Evolutionary conservation across 2,888 invertebrate species (phyloP).

Genomic region (Plagodis dolabraria): DNA sequence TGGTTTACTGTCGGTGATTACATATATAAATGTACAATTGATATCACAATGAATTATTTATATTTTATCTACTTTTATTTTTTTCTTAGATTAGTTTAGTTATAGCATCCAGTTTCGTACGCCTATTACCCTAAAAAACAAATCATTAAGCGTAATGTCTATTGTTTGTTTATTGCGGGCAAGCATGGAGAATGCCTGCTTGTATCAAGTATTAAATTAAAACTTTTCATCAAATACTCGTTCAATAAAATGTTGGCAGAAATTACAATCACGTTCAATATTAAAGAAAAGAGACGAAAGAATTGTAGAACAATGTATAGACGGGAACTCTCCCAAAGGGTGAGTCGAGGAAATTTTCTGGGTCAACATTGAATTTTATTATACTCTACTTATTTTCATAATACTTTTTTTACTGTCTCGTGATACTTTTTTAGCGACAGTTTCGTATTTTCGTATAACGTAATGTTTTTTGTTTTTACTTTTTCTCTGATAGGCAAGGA

Average conservation of each 20-base stretch:
- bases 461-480: conserved; percentile 2
- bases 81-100: no score
- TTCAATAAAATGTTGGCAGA: conserved; percentile 27
- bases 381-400: conserved; percentile 49
- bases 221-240: neutral
- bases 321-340: conserved; percentile 51
- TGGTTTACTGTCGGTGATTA: no score
- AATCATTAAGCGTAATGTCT: no score
- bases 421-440: conserved; percentile 25
- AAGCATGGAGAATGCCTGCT: no score
- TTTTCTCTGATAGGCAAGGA: neutral
- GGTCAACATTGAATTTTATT: conserved; percentile 57
- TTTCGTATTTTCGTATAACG: conserved; percentile 15
- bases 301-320: conserved; percentile 52
- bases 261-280: conserved; percentile 65
- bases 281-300: conserved; percentile 60
- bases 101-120: no score
- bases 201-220: neutral
- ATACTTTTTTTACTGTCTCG: conserved; percentile 32
- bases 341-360: conserved; percentile 46
- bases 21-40: no score
- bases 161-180: no score
- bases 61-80: no score
- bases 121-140: no score
- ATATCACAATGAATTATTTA: no score